Conservation (phyloP, 1,140 invertebrate species). For the Eriocheir sinensis region DNA sequence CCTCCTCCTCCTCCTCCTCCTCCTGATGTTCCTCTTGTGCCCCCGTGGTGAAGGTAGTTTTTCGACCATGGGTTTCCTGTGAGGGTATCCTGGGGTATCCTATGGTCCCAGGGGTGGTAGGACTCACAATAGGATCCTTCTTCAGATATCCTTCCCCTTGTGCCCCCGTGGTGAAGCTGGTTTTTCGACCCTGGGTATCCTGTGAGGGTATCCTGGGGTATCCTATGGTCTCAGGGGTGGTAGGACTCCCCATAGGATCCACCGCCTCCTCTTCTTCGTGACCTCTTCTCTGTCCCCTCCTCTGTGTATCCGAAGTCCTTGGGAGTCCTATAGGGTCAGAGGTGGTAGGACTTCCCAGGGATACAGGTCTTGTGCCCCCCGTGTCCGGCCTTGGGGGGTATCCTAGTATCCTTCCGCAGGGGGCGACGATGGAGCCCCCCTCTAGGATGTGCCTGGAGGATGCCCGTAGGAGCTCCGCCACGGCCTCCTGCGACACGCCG, state of each 20-base stretch:
- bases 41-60: not conserved
- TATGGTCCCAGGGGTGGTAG: not conserved
- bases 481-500: conserved; percentile 66
- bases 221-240: not conserved
- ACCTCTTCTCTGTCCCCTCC: not conserved
- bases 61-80: not conserved
- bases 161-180: no score
- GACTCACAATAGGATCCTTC: not conserved
- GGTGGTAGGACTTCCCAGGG: no score
- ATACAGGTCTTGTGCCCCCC: not conserved
- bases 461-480: conserved; percentile 60
- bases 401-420: no score
- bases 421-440: no score
- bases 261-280: not conserved
- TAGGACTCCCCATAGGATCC: not conserved
- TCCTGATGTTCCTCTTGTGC: not conserved
- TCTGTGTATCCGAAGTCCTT: no score
- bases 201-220: no score
- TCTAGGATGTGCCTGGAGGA: conserved; percentile 43
- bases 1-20: not conserved
- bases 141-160: no score
- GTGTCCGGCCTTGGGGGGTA: no score
- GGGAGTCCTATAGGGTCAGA: no score
- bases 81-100: no score
- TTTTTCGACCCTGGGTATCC: not conserved